These are phyloP conservation scores for Polyodon spathula DNA, from an alignment of 2,113 vertebrate species.

Conservation along the genomic window DNA sequence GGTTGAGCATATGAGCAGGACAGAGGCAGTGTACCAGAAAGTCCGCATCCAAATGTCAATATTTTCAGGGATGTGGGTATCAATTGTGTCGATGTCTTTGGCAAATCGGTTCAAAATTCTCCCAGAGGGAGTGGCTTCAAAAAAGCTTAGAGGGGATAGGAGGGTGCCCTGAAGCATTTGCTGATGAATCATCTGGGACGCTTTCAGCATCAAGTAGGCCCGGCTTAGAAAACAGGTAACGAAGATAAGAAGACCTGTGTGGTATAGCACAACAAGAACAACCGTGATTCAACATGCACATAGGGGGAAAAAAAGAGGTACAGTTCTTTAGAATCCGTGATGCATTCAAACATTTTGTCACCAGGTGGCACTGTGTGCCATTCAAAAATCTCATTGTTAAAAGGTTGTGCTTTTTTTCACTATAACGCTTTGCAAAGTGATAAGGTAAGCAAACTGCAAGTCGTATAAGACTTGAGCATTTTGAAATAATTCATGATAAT, in stretches of 20 bases:
- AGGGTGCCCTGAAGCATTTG: slow-evolving; percentile 57
- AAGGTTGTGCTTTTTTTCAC: no score
- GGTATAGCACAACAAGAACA: slow-evolving; percentile 15
- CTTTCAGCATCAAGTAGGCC: slow-evolving; percentile 56
- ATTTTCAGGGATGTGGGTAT: slow-evolving; percentile 60
- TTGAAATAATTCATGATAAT: no score
- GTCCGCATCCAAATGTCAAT: slow-evolving; percentile 73
- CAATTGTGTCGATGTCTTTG: slow-evolving; percentile 67
- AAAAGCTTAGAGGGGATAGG: slow-evolving; percentile 60
- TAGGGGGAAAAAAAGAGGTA: no score
- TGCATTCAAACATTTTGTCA: slow-evolving; percentile 9
- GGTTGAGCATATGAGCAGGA: slow-evolving; percentile 67
- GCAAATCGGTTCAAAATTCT: slow-evolving; percentile 67
- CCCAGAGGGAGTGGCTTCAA: slow-evolving; percentile 60
- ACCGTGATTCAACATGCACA: neutral
- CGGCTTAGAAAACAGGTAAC: slow-evolving; percentile 56
- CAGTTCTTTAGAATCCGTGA: neutral
- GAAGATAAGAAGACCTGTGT: slow-evolving; percentile 60
- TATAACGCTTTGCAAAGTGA: no score
- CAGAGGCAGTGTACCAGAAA: slow-evolving; percentile 69
- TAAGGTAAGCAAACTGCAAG: no score
- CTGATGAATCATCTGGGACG: slow-evolving; percentile 52
- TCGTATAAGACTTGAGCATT: no score
- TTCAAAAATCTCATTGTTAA: no score
- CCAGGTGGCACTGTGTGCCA: no score